Evolutionary conservation across 92 coral and sea anemone species (phyloP).

Genomic region (Ricordea florida): DNA sequence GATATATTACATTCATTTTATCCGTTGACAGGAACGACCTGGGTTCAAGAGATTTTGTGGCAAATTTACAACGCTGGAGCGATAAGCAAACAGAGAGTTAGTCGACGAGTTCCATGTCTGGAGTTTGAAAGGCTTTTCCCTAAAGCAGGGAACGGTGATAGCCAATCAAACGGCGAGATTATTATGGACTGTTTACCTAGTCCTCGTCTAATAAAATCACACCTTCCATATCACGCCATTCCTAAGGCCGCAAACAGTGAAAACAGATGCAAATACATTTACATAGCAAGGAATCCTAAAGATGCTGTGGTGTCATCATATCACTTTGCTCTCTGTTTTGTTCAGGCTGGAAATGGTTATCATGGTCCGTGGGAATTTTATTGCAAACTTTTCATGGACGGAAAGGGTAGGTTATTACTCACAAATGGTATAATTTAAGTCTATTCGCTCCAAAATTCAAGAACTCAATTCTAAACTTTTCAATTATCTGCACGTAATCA

Average conservation of each 20-base stretch:
- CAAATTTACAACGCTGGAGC: constrained; percentile 41
- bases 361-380: constrained; percentile 62
- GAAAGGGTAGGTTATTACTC: constrained; percentile 44
- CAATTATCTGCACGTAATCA: too few relatives aligned
- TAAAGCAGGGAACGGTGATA: constrained; percentile 16
- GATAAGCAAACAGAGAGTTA: constrained; percentile 5
- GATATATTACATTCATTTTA: too few relatives aligned
- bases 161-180: background rate
- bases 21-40: constrained; percentile 62
- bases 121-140: constrained; percentile 22
- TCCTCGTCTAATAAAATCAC: constrained; percentile 51
- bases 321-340: constrained; percentile 23
- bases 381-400: constrained; percentile 45
- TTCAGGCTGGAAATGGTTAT: constrained; percentile 7
- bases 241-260: background rate
- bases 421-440: too few relatives aligned
- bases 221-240: constrained; percentile 35
- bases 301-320: constrained; percentile 61
- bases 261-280: constrained; percentile 44
- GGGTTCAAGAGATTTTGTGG: constrained; percentile 60
- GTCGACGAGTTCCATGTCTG: background rate
- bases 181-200: constrained; percentile 17
- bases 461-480: too few relatives aligned
- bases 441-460: too few relatives aligned
- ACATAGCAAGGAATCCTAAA: constrained; percentile 63